phyloP scores from a whole-genome alignment of 2,797 vertebrate species.

The Xiphophorus birchmanni region DNA sequence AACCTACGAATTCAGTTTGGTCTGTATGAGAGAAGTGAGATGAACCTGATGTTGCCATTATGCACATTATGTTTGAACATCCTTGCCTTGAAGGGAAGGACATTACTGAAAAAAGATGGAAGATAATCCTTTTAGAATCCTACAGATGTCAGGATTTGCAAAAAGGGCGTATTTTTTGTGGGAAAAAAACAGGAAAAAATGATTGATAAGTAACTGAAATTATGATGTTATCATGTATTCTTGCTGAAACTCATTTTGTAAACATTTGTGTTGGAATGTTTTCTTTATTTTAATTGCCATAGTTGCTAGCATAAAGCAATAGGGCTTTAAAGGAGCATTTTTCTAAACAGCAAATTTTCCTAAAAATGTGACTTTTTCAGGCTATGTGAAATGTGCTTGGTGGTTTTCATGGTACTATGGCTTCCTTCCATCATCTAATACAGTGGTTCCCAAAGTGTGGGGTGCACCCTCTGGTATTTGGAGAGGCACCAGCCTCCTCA shows the following conservation, averaged over 20 bases:
- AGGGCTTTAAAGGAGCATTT: background rate
- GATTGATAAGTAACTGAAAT: constrained; percentile 3
- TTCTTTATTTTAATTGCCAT: background rate
- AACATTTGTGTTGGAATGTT: background rate
- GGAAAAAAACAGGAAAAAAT: constrained; percentile 12
- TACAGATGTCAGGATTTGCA: constrained; percentile 22
- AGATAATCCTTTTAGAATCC: constrained; percentile 13
- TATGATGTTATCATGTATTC: constrained; percentile 5
- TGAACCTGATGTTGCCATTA: constrained; percentile 19
- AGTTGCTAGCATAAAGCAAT: background rate
- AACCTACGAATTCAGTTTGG: background rate
- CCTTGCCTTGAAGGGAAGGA: background rate
- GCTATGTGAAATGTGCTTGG: background rate
- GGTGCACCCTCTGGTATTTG: background rate
- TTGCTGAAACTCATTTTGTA: background rate
- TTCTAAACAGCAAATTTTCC: background rate
- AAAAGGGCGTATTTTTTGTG: background rate
- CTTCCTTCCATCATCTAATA: background rate
- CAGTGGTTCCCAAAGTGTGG: too few species aligned
- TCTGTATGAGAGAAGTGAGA: background rate
- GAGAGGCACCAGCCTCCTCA: background rate
- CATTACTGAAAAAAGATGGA: background rate
- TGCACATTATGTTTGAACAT: constrained; percentile 9
- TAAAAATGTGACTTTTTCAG: background rate
- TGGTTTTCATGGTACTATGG: background rate